Conservation (phyloP, 2,113 vertebrate genomes). For the Anas platyrhynchos region DNA sequence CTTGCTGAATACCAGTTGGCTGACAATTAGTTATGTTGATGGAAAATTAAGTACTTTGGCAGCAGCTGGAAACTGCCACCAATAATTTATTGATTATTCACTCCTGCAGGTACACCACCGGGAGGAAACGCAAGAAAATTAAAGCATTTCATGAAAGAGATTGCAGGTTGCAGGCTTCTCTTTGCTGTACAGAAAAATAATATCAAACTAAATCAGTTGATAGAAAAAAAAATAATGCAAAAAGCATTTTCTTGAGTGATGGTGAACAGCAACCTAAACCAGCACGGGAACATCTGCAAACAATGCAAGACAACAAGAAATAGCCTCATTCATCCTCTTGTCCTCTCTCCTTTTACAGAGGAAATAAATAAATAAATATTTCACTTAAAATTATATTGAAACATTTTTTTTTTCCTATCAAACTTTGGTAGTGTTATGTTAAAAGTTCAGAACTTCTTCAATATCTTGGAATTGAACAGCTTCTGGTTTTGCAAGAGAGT, state of each 20-base stretch:
- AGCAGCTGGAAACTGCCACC: background rate
- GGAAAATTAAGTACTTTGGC: background rate
- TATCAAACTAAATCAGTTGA: background rate
- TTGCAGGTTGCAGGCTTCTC: background rate
- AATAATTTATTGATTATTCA: background rate
- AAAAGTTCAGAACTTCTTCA: background rate
- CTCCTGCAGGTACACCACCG: background rate
- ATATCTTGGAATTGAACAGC: background rate
- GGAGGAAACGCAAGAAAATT: background rate
- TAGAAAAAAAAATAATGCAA: background rate
- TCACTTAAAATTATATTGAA: background rate
- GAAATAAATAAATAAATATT: background rate
- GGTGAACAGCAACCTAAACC: background rate
- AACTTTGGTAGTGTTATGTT: background rate
- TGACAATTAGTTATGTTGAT: background rate
- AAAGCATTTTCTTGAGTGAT: background rate
- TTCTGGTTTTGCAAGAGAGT: background rate
- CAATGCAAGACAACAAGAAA: background rate
- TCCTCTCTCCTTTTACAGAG: background rate
- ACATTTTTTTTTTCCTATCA: background rate
- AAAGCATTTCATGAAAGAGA: background rate
- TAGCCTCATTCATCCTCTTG: background rate
- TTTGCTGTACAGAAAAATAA: background rate
- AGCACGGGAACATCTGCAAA: background rate
- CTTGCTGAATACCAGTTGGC: background rate